Percentiles rank a stretch among this genome's conserved stretches.
Evolutionary conservation across 2,113 vertebrate genomes (phyloP).

Genomic region (Periophthalmodon schlosseri): DNA sequence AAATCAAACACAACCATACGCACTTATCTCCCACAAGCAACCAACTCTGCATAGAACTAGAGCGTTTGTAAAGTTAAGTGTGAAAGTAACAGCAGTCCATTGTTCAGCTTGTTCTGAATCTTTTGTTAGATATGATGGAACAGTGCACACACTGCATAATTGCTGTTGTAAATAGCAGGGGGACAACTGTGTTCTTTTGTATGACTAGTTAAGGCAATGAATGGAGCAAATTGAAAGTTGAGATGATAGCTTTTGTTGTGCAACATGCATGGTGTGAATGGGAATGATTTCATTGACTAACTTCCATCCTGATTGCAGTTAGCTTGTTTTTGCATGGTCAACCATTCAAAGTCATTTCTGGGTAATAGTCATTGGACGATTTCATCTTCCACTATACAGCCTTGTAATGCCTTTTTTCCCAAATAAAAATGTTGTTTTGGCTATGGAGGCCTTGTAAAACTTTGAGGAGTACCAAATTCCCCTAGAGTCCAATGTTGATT

Average conservation of each 20-base stretch:
- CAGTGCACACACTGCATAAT: constrained; percentile 50
- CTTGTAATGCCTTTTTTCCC: neutral
- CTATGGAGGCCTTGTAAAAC: neutral
- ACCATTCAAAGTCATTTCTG: neutral
- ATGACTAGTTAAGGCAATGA: constrained; percentile 55
- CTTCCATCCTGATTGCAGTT: constrained; percentile 18
- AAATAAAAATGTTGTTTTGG: neutral
- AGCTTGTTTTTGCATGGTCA: neutral
- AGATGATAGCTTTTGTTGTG: constrained; percentile 53
- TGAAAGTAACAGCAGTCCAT: constrained; percentile 64
- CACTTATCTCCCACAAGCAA: constrained; percentile 73
- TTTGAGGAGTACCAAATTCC: neutral
- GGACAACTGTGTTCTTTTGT: constrained; percentile 55
- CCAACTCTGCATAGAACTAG: constrained; percentile 66
- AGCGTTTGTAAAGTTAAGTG: constrained; percentile 57
- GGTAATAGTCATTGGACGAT: neutral
- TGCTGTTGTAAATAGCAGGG: constrained; percentile 52
- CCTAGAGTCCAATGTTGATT: neutral
- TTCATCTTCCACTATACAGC: neutral
- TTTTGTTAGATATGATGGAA: constrained; percentile 56
- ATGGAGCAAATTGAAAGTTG: constrained; percentile 53
- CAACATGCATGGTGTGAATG: constrained; percentile 30
- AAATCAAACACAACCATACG: constrained; percentile 75
- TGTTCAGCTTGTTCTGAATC: constrained; percentile 50
- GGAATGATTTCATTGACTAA: constrained; percentile 50